A percentile compares a stretch with the other conserved stretches of the same genome.
phyloP scores from a whole-genome alignment of 2,113 vertebrate species.

The Dasyurus viverrinus region DNA sequence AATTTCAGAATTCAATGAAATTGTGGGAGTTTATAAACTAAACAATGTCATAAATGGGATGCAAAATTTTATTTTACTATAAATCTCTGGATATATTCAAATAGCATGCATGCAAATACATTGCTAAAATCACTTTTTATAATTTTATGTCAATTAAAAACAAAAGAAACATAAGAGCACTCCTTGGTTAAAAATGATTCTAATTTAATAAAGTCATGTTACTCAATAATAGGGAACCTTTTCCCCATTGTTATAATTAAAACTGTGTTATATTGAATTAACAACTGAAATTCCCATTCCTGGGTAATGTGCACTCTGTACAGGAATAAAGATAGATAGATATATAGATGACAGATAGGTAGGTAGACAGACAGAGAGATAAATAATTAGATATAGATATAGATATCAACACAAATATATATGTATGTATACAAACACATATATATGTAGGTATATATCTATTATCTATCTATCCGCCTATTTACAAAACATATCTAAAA shows the following conservation, averaged over 20 bases:
- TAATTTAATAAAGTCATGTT: slow-evolving; percentile 54
- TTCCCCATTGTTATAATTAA: slow-evolving; percentile 49
- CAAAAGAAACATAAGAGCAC: slow-evolving; percentile 32
- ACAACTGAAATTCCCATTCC: slow-evolving; percentile 38
- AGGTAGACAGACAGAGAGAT: too few species aligned
- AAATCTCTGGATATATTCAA: too few species aligned
- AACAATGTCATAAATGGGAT: too few species aligned
- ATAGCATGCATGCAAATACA: slow-evolving; percentile 23
- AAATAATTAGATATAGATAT: too few species aligned
- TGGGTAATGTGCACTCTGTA: slow-evolving; percentile 52
- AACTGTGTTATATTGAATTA: slow-evolving; percentile 53
- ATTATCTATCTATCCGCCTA: neutral
- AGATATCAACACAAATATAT: too few species aligned
- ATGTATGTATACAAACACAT: too few species aligned
- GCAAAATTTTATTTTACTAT: too few species aligned
- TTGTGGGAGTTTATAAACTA: too few species aligned
- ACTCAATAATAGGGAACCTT: slow-evolving; percentile 49
- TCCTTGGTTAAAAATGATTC: slow-evolving; percentile 60
- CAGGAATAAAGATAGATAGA: too few species aligned
- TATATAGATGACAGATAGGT: too few species aligned
- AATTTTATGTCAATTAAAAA: slow-evolving; percentile 70
- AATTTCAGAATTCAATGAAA: too few species aligned
- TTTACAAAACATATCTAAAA: slow-evolving; percentile 20
- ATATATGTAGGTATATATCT: too few species aligned
- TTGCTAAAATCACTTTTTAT: slow-evolving; percentile 70